Percentiles rank a stretch among this genome's conserved stretches.
phyloP scores from a whole-genome alignment of 1,140 invertebrate genomes.

The Leucophenga varia region DNA sequence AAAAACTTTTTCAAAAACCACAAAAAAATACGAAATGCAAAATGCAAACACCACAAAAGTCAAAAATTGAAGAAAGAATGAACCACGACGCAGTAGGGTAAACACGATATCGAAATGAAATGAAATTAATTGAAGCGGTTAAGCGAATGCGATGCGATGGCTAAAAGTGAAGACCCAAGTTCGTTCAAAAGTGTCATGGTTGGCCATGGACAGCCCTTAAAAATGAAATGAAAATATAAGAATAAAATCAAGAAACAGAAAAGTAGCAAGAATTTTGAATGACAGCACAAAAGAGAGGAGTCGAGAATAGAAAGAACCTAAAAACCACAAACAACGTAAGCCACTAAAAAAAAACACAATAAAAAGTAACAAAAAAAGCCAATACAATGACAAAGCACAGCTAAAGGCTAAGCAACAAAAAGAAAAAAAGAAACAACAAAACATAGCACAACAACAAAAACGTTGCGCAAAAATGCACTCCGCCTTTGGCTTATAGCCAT shows the following conservation, averaged over 20 bases:
- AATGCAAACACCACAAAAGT: slow-evolving; percentile 29
- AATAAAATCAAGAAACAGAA: slow-evolving; percentile 50
- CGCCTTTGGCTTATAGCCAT: slow-evolving; percentile 32
- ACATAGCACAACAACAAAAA: not conserved
- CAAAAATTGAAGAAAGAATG: slow-evolving; percentile 16
- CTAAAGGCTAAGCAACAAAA: slow-evolving; percentile 18
- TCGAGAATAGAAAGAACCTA: no score
- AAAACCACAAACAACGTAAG: no score
- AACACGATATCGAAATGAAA: no score
- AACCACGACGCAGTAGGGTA: slow-evolving; percentile 23
- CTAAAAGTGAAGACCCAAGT: not conserved
- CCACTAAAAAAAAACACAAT: no score
- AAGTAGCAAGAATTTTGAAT: slow-evolving; percentile 4
- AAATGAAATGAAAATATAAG: no score
- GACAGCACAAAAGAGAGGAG: slow-evolving; percentile 31
- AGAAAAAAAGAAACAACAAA: not conserved
- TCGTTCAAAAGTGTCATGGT: slow-evolving; percentile 42
- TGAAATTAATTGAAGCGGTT: no score
- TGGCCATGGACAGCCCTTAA: slow-evolving; percentile 51
- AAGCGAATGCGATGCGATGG: no score
- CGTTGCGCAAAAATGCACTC: slow-evolving; percentile 20
- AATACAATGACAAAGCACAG: slow-evolving; percentile 22
- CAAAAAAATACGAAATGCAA: slow-evolving; percentile 6
- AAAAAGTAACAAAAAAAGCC: no score
- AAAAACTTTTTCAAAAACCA: slow-evolving; percentile 24